Evolutionary conservation across 1,140 invertebrate species (phyloP).

Genomic region (Drosophila truncata): DNA sequence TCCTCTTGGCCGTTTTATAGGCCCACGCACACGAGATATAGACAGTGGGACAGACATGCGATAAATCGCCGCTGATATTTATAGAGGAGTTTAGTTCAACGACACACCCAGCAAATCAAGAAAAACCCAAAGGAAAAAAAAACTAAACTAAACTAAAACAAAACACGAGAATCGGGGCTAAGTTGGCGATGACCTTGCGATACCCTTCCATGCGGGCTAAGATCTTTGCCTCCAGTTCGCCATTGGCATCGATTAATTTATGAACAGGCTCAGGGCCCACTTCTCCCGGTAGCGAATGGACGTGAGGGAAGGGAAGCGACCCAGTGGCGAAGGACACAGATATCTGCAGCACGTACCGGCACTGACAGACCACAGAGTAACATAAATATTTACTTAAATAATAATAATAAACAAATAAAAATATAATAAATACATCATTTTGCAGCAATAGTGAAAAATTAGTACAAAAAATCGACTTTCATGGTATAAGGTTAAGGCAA

Average conservation of each 20-base stretch:
- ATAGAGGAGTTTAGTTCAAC: slow-evolving; percentile 73
- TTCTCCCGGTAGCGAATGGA: slow-evolving; percentile 20
- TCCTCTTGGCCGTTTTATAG: slow-evolving; percentile 59
- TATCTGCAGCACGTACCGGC: slow-evolving; percentile 23
- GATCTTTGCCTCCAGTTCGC: slow-evolving; percentile 18
- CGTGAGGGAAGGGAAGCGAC: not conserved
- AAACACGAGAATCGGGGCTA: slow-evolving; percentile 37
- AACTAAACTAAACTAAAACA: slow-evolving; percentile 15
- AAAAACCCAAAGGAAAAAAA: slow-evolving; percentile 13
- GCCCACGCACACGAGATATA: slow-evolving; percentile 59
- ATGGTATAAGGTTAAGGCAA: not conserved
- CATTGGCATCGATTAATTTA: slow-evolving; percentile 41
- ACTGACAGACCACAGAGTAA: slow-evolving; percentile 4
- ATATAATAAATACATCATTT: not conserved
- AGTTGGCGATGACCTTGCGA: slow-evolving; percentile 42
- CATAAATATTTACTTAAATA: not conserved
- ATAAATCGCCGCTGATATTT: slow-evolving; percentile 77
- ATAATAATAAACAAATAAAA: not conserved
- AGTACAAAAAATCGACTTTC: not conserved
- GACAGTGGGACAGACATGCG: slow-evolving; percentile 58
- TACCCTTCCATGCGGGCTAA: slow-evolving; percentile 33
- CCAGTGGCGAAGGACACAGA: slow-evolving; percentile 49
- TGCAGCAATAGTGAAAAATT: not conserved
- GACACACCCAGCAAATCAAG: slow-evolving; percentile 57
- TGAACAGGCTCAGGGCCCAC: slow-evolving; percentile 20